Evolutionary conservation across 2,797 vertebrate genomes (phyloP), one percentile per base, ranked within the genome.

Genomic region (Odontamblyopus rebecca): DNA sequence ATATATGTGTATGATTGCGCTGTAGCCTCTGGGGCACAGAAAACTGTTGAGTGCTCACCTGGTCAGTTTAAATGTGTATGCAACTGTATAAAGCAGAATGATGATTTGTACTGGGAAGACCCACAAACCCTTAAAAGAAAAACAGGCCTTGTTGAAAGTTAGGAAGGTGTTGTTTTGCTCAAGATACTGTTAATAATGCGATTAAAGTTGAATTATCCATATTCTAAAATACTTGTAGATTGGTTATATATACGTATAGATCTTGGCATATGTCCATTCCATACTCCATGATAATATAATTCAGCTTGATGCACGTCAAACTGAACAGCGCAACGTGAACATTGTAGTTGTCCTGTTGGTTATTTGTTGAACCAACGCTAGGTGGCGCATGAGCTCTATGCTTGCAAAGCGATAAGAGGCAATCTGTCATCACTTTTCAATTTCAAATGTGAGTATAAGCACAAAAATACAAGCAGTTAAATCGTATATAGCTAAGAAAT

Each of bases 141-240:
- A 76, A 89, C 79, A 72, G 50, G 79, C 75, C 38, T 63, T 69
- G 60, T 77, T 82, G 69, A 75, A 75, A 64, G 65, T 60, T 71
- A 75, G 30, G n/a, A 61, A 57, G 75, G 83, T 79, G 53, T 71
- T 48, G 68, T 72, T 62, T 66, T 78, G 57, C 57, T 78, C 18
- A 82, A 72, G 79, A 41, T 79, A 65, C 74, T 79, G 65, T 86
- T 81, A 57, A 82, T 79, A 59, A 87, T 83, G 76, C 87, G 75
- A 90, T 90, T 89, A 91, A 89, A 89, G 23, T 69, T 71, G 29
- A 85, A 82, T 69, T 50, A 73, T 70, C 32, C 67, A 77, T 59
- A 56, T 63, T 32, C 38, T 11, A 19, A 30, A 19, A 32, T 35
- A 38, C 2, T 38, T 38, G 5, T n/a, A n/a, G 7, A 38, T 16